Base-by-base conservation (phyloP, 2,797 vertebrate genomes). In the Fistularia commersonii region DNA sequence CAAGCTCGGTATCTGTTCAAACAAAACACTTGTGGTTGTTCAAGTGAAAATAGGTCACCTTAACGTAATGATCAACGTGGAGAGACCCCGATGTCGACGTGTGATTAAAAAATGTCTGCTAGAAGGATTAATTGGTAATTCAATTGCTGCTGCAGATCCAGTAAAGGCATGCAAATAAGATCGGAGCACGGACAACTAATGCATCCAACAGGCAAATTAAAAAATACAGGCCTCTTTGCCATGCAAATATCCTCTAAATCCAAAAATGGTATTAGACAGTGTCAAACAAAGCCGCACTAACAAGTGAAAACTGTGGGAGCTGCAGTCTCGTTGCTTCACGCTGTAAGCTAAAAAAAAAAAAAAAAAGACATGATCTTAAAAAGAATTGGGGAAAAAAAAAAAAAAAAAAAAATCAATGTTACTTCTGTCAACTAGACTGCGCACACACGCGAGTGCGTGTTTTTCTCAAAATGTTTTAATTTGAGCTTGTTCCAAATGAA, bases 231-330 rank as follows among this genome's bases (percentile, higher is more conserved):
- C 75, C 73, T 79, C 77, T 84, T 79, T 77, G 77, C 69, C 70
- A 82, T 72, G 75, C 82, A 89, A 88, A 89, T 77, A 79, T 74
- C 79, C 69, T 74, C 73, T 78, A 89, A 82, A 87, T 83, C 83
- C 82, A 81, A 72, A 80, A 86, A 86, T 73, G 73, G 73, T 68
- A 81, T 80, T 73, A 84, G 80, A 79, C 73, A 69, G 76, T 79
- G 83, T 81, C 70, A 82, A 72, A 78, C 85, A 80, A 87, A 81
- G 77, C 79, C 78, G 68, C 74, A 69, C 75, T 86, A 83, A 86
- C 77, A 85, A 86, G 77, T 75, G 52, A 79, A 85, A 81, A 71
- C 77, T 76, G 63, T 10, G 48, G 50, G 62, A 69, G 80, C 51
- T 5, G 50, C 56, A 69, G 61, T 51, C 54, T 23, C 23, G 23